A percentile compares a stretch with the other conserved stretches of the same genome.
phyloP scores from a whole-genome alignment of 2,888 invertebrate genomes.

The Marronus borbonicus region DNA sequence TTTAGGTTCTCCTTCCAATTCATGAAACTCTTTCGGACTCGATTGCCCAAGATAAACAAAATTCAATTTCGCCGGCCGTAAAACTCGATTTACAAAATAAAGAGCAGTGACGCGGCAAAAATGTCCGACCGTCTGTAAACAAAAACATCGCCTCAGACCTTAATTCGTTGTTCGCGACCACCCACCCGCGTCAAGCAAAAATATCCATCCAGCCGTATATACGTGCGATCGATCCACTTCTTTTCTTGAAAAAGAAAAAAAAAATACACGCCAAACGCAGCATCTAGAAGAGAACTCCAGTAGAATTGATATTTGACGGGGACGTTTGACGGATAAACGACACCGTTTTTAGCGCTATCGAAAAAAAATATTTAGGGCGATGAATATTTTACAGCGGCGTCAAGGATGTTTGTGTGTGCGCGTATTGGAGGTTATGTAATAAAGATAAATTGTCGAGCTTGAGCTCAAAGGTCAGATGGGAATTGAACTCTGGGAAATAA shows the following conservation, averaged over 20 bases:
- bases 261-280: background rate
- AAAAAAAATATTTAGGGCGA: conserved; percentile 46
- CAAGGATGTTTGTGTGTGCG: conserved; percentile 41
- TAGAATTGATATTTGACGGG: conserved; percentile 27
- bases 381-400: conserved; percentile 50
- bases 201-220: conserved; percentile 23
- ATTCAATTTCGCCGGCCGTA: conserved; percentile 53
- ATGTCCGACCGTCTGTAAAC: conserved; percentile 48
- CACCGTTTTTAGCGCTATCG: conserved; percentile 26
- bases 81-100: conserved; percentile 53
- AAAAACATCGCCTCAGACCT: conserved; percentile 35
- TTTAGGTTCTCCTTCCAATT: conserved; percentile 10
- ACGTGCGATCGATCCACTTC: background rate
- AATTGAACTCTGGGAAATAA: conserved; percentile 55
- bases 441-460: conserved; percentile 56
- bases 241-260: background rate
- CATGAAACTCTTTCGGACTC: conserved; percentile 22
- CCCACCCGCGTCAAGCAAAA: conserved; percentile 21
- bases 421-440: conserved; percentile 52
- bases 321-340: conserved; percentile 22
- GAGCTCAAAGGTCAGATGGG: conserved; percentile 55
- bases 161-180: conserved; percentile 22
- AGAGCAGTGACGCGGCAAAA: conserved; percentile 44
- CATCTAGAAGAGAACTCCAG: background rate
- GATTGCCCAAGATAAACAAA: conserved; percentile 52